Evolutionary conservation across 2,888 invertebrate species (phyloP), one percentile per base, ranked within the genome.

Genomic region (Troides helena): DNA sequence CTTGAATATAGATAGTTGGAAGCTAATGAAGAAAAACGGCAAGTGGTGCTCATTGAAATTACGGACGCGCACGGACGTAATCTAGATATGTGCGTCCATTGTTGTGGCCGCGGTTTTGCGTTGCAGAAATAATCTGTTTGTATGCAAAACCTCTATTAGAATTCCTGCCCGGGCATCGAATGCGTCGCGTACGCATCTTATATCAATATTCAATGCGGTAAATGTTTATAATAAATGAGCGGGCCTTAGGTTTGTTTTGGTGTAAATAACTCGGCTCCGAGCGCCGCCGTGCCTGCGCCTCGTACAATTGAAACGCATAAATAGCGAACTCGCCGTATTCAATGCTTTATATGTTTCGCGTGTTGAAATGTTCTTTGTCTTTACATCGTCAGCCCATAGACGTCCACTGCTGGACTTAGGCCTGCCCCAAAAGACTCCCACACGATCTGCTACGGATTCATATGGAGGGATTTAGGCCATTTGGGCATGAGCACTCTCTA

Each of bases 121-220:
- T 80, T 78, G 81, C 79, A 83, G 84, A 85, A 85, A 85, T 85
- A 81, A 73, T 85, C 83, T 84, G 85, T 90, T 89, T 90, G 89
- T 90, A 90, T 91, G 90, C 88, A 87, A 91, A 90, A 85, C 74
- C 68, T 69, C 72, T 72, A 85, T 90, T 87, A 82, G 80, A 86
- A 90, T 89, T 86, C 89, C 77, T 76, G 75, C 73, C 71, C 62
- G 73, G 76, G 73, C 67, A 68, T 72, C 72, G 71, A 74, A 72
- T 73, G 77, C 72, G 75, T 69, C 56, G 76, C 76, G 74, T 68
- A 77, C 72, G 71, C 69, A 77, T 78, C 77, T 76, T 80, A 80
- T 80, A 85, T 88, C 86, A 88, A 89, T 88, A 88, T 87, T 85
- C 87, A 88, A 84, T 77, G 71, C 75, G 72, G 73, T 53, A 25